Base-by-base conservation (phyloP, 2,113 vertebrate species). In the Peromyscus maniculatus region DNA sequence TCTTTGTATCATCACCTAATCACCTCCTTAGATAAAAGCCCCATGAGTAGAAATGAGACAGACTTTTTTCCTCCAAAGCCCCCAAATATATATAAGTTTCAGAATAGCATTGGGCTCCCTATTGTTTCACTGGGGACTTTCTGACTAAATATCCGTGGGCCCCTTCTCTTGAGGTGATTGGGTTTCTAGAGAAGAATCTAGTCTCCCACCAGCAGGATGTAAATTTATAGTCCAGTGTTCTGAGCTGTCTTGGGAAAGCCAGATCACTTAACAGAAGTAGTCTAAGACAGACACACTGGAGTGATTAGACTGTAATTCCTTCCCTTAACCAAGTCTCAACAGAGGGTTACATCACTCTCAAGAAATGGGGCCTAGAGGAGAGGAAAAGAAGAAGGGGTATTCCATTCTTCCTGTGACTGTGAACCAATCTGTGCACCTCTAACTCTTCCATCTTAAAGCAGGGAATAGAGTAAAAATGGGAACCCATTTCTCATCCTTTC, bases 251-350 rank as follows among this genome's bases (percentile, higher is more conserved):
- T 82, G 67, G 3, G 11, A 89, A 62, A 96, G 59, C 22, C 79
- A 90, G 67, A 75, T 88, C 16, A 72, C 69, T 77, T 57, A 52
- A 75, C 89, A 92, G 22, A 19, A 75, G 39, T 43, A 55, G 55
- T 33, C 55, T 92, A 33, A 94, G 89, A 93, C 13, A 82, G 26
- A 57, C 69, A 84, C 33, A 84, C 2, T 66, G 78, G 92, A 87
- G 59, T 78, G n/a, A 66, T 5, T 16, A n/a, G 22, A n/a, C 26
- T 62, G 80, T 22, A 87, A 74, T 89, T 87, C 62, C 66, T 82
- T 77, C 55, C 52, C 21, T 89, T 94, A 71, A 57, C 66, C 26
- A 86, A 91, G 3, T 77, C 72, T 67, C 55, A 74, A 3, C 15
- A 90, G 72, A 90, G 10, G 26, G 71, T 90, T n/a, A 4, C n/a